Percentiles rank a stretch among this genome's conserved stretches.
Conservation (phyloP, 2,113 vertebrate species). For the Hirundichthys speculiger region DNA sequence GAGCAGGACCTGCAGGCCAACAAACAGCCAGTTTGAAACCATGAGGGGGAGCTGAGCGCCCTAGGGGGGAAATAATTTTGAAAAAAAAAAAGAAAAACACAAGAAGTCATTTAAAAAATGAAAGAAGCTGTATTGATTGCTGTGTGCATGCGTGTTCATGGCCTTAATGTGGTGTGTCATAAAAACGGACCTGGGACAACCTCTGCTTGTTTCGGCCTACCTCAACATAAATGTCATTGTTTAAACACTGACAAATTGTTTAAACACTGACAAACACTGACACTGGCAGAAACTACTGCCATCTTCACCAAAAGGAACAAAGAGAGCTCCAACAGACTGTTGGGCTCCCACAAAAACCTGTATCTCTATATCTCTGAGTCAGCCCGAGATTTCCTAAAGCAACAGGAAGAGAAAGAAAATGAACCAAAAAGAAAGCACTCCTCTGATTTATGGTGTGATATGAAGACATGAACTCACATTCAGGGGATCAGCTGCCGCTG, state of each 20-base stretch:
- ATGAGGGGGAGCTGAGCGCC: conserved; percentile 30
- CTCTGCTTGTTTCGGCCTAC: conserved; percentile 20
- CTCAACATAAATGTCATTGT: conserved; percentile 2
- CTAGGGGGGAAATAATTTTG: conserved; percentile 56
- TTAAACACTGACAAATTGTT: conserved; percentile 10
- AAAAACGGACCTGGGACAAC: conserved; percentile 10
- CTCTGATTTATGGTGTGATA: conserved; percentile 59
- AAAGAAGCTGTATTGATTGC: conserved; percentile 40
- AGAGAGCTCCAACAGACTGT: background rate
- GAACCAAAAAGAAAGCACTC: conserved; percentile 37
- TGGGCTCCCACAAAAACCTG: background rate
- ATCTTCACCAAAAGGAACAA: background rate
- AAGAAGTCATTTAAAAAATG: conserved; percentile 44
- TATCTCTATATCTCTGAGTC: background rate
- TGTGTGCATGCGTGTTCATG: conserved; percentile 10
- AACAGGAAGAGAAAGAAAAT: conserved; percentile 54
- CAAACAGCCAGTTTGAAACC: conserved; percentile 65
- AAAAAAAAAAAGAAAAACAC: conserved; percentile 73
- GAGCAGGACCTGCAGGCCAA: conserved; percentile 42
- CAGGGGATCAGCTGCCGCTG: conserved; percentile 43
- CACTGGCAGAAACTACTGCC: background rate
- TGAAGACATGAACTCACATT: conserved; percentile 54
- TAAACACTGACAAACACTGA: too few species aligned
- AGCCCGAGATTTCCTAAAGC: conserved; percentile 14
- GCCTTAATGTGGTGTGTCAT: conserved; percentile 28